Base-by-base conservation (phyloP, 2,797 vertebrate genomes). In the Aplochiton taeniatus region DNA sequence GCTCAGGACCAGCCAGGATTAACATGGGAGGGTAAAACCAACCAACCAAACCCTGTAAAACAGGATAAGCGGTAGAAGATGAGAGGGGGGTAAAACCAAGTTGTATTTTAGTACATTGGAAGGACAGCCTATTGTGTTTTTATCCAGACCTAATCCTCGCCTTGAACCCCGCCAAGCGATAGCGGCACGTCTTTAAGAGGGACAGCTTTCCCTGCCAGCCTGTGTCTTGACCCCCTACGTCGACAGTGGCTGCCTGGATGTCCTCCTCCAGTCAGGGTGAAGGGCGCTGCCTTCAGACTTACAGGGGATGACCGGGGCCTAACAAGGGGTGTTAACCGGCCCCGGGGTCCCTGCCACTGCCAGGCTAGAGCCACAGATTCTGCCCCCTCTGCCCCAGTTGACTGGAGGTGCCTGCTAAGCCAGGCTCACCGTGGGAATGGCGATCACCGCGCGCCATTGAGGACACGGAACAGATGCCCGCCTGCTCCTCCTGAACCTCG, bases 391-490 rank as follows among this genome's bases (percentile, higher is more conserved):
- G 67, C 63, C 69, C 70, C 19, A 9, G 50, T 80, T 68, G 66
- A 79, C 69, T 70, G 76, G 63, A 68, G 70, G 66, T 63, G 69
- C 74, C 61, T 73, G 72, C 72, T 68, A 73, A 59, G 84, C 85
- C 85, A 85, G 77, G 79, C 83, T 79, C 86, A 68, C 90, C 74
- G 75, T 82, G 72, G 90, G 89, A 85, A 88, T 83, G 84, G 85
- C 80, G 81, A 82, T 87, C 84, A 80, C 77, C 79, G 87, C 82
- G 84, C 89, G 83, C 80, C 86, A 91, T 91, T 90, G 90, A 89
- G 88, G 88, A 88, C 91, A 88, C 58, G 76, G 89, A 92, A 89
- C 92, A 91, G 91, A 92, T 93, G 91, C 91, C 91, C 91, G 91
- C 91, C 89, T 92, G 91, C 89, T 90, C 90, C 85, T 79, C 76